Evolutionary conservation across 2,797 vertebrate species (phyloP), one percentile per base, ranked within the genome.

Genomic region (Artibeus lituratus): DNA sequence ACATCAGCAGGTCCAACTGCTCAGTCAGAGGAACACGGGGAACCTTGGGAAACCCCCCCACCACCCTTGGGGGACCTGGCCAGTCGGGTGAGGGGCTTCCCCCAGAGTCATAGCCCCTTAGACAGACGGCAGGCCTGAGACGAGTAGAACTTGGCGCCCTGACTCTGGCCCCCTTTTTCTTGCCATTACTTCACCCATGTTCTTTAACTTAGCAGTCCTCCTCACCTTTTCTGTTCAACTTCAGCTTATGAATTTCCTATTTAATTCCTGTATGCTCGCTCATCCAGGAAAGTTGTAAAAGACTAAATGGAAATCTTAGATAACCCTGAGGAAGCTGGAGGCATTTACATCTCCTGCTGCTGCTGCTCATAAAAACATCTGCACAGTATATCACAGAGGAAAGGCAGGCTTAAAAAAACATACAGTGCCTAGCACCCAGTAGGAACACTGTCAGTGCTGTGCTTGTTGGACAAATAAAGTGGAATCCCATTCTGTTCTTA

Each of bases 221-320:
- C 42, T 91, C 24, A 49, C 51, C 59, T 70, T 81, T 84, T n/a
- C 89, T 49, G 76, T 69, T 93, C 76, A 53, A 32, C 53, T 62
- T 37, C 19, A 82, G 83, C 72, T 96, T 67, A n/a, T 15, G 70
- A 62, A 55, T 84, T 70, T 88, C 67, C 44, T 59, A 90, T 44
- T 70, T 62, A 83, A 88, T 65, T 97, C 92, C 93, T 82, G 49
- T 21, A 37, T 10, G 70, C 47, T 62, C 37, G 18, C 67, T 96
- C 94, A 96, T 80, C 95, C 77, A 90, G 94, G 84, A 92, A 96
- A 94, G 90, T 55, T 95, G 94, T 88, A 94, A 96, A 96, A 94
- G 82, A 87, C 91, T 92, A 95, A 89, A 93, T 93, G 94, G 87
- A 91, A 91, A 92, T 73, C 77, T 87, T 81, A 95, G 95, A 84